phyloP scores from a whole-genome alignment of 2,113 vertebrate species.

The Uropsilus gracilis region DNA sequence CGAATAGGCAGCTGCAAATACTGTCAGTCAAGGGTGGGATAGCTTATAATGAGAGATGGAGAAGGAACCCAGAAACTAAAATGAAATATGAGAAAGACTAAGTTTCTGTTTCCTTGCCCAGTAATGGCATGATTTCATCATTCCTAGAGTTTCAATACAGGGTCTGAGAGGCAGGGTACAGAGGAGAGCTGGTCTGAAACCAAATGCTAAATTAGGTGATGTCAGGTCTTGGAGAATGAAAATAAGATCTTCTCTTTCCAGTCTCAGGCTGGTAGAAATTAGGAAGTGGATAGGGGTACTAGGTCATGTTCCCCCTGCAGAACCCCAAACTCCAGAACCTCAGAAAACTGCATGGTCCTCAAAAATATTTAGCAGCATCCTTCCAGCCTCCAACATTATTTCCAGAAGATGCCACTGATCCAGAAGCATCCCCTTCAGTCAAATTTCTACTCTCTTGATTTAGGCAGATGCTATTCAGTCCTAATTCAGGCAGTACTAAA shows the following conservation, averaged over 20 bases:
- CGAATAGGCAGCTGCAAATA: not conserved
- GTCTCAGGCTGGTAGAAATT: not conserved
- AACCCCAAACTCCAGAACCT: not conserved
- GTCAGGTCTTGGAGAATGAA: not conserved
- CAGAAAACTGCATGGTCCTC: not conserved
- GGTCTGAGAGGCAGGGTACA: not conserved
- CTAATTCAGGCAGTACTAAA: not conserved
- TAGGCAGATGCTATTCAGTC: not conserved
- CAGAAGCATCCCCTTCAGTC: not conserved
- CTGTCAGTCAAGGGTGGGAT: not conserved
- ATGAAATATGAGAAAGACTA: not conserved
- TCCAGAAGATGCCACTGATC: not conserved
- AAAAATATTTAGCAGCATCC: not conserved
- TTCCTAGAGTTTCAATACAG: not conserved
- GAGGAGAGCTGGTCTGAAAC: not conserved
- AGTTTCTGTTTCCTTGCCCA: not conserved
- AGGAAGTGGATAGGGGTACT: not conserved
- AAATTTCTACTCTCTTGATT: not conserved
- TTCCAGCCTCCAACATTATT: not conserved
- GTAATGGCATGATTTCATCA: not conserved
- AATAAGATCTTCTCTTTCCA: not conserved
- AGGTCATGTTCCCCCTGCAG: not conserved
- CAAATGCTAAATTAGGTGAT: not conserved
- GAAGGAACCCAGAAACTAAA: not conserved
- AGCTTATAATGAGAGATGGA: not conserved